A percentile compares a stretch with the other conserved stretches of the same genome.
phyloP scores from a whole-genome alignment of 2,888 invertebrate genomes.

The Gryllus longicercus region DNA sequence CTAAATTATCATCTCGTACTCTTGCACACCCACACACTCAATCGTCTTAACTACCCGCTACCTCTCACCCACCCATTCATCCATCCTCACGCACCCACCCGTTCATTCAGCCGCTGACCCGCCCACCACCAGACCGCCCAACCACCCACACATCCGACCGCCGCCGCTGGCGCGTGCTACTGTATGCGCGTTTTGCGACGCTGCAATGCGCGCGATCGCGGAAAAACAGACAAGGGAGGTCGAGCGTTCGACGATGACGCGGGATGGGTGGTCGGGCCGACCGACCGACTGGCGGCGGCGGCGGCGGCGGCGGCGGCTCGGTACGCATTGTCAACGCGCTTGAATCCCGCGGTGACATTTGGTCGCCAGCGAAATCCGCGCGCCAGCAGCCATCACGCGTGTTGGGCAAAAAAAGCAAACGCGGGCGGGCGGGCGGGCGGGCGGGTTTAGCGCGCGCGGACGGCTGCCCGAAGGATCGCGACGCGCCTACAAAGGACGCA shows the following conservation, averaged over 20 bases:
- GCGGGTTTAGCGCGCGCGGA: background rate
- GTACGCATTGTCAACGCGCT: background rate
- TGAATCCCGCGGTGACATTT: background rate
- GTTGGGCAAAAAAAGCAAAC: background rate
- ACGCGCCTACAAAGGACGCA: background rate
- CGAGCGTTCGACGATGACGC: background rate
- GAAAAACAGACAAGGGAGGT: no score
- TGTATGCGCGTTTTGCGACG: background rate
- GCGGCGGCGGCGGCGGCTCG: no score
- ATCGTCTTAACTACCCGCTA: no score
- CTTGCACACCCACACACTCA: no score
- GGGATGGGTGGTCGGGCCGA: background rate
- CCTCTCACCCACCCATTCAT: no score
- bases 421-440: background rate
- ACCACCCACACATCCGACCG: no score
- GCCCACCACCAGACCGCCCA: no score
- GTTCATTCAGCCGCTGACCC: no score
- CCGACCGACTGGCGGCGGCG: no score
- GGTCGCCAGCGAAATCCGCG: background rate
- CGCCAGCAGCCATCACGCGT: background rate
- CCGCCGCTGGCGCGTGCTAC: background rate
- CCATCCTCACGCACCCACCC: no score
- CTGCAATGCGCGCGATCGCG: no score
- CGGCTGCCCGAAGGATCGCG: background rate
- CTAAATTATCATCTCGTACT: no score